Evolutionary conservation across 2,797 vertebrate species (phyloP), one percentile per base, ranked within the genome.

Genomic region (Astyanax mexicanus): DNA sequence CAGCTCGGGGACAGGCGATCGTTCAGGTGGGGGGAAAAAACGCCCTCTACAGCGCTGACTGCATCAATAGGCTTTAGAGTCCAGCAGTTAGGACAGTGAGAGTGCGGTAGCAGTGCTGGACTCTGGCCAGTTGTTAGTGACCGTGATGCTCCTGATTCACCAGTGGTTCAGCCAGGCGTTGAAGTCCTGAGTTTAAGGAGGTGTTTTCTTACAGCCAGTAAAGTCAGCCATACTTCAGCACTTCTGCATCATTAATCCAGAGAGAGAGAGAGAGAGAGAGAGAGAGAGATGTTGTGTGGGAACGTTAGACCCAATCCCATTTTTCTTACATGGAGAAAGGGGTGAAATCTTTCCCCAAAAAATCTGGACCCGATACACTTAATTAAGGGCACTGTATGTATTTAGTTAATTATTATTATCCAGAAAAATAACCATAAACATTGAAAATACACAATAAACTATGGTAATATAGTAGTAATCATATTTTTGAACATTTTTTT

Each of bases 51-150:
- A 25, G 25, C 25, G 49, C 19, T 12, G 21, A 25, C 19, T 25
- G 49, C 21, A 19, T 52, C 49, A 25, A 52, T 52, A 52, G 47
- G 47, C 47, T 19, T 21, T 51, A 51, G 49, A 52, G 49, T 52
- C 49, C 49, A 3, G 19, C n/a, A 9, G 49, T 1, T 21, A 0
- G 49, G 49, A 25, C 49, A 23, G 49, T 52, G 23, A 25, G 25
- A 25, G 21, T 9, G 11, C 49, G 3, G 49, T 23, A 6, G 45
- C 45, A 8, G 21, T 4, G 49, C 49, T 52, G 49, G 49, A 52
- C 3, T 9, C 21, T 12, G 49, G 49, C 21, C 49, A 52, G 49
- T 52, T 19, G 11, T 25, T 52, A 25, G 21, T 23, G 49, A 23
- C 21, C 52, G 8, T 23, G 49, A 52, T 21, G 21, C 49, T 25